Conservation (phyloP, 2,113 vertebrate genomes). For the Pavo muticus region DNA sequence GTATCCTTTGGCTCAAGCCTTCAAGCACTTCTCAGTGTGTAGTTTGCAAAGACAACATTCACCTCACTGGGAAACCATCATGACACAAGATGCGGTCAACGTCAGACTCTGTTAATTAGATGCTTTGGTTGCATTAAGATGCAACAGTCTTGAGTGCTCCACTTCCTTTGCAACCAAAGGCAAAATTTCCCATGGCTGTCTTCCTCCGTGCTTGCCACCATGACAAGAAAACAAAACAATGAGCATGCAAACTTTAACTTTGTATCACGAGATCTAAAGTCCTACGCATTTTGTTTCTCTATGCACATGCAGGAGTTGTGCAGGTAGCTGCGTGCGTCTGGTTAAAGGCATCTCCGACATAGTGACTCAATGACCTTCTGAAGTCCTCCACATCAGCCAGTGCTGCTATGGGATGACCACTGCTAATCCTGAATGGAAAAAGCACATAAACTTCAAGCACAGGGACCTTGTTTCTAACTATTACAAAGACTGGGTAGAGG, state of each 20-base stretch:
- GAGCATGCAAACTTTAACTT: not conserved
- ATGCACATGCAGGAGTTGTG: not conserved
- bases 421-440: not conserved
- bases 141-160: not conserved
- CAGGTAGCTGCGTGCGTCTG: not conserved
- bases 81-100: not conserved
- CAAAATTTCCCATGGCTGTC: not conserved
- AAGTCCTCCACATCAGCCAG: not conserved
- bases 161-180: not conserved
- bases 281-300: not conserved
- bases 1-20: not conserved
- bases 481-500: not conserved
- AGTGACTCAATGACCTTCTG: not conserved
- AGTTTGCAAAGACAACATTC: not conserved
- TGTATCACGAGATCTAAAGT: not conserved
- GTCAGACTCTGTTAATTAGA: not conserved
- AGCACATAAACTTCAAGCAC: not conserved
- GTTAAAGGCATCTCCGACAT: not conserved
- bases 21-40: rapidly evolving
- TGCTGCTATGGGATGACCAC: not conserved
- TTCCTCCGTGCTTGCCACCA: not conserved
- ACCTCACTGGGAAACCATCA: not conserved
- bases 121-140: not conserved
- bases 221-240: not conserved
- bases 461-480: not conserved